Evolutionary conservation across 1,140 invertebrate genomes (phyloP).

Genomic region (Ceratitis capitata): DNA sequence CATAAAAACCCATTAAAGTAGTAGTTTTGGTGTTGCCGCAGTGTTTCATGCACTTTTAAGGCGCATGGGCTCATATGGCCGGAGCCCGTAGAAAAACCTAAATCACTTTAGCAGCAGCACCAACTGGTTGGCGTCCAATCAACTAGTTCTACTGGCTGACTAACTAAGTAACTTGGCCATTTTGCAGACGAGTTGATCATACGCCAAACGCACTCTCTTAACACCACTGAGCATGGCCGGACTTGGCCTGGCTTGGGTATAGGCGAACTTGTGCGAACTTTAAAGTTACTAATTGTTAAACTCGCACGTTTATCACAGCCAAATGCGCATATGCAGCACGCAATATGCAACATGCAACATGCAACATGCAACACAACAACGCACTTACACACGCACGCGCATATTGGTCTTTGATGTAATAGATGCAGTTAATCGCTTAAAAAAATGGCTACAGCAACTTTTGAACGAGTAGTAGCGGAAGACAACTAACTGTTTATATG

Average conservation of each 20-base stretch:
- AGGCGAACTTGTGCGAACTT: neutral
- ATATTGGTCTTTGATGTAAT: neutral
- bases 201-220: too few relatives aligned
- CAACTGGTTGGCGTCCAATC: neutral
- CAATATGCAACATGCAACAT: neutral
- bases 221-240: neutral
- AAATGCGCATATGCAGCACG: slow-evolving; percentile 29
- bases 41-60: slow-evolving; percentile 7
- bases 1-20: too few relatives aligned
- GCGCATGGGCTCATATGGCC: neutral
- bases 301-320: slow-evolving; percentile 28
- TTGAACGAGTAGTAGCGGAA: neutral
- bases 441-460: neutral
- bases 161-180: slow-evolving; percentile 31
- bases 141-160: neutral
- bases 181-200: slow-evolving; percentile 8
- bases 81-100: neutral
- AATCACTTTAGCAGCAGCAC: neutral
- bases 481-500: neutral
- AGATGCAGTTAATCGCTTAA: neutral
- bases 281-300: slow-evolving; percentile 32
- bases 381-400: neutral
- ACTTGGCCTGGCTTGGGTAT: neutral
- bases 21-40: neutral
- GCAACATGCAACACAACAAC: neutral